Conservation (phyloP, 1,140 invertebrate species). For the Ridgeia piscesae region DNA sequence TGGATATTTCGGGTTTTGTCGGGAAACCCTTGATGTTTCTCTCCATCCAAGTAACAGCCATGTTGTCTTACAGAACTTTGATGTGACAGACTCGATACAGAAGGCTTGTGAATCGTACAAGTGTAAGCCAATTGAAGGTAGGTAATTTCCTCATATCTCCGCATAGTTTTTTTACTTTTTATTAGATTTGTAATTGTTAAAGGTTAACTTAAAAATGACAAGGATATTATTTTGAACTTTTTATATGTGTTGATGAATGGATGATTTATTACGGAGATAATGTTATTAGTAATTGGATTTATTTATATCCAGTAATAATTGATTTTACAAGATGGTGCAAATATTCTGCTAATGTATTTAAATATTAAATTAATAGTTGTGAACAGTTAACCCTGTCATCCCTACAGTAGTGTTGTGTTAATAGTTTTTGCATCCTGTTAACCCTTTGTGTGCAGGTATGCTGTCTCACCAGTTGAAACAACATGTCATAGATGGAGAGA, state of each 20-base stretch:
- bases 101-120: conserved; percentile 90
- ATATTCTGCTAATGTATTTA: background rate
- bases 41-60: background rate
- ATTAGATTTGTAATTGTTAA: background rate
- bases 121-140: conserved; percentile 93
- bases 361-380: background rate
- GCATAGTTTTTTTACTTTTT: background rate
- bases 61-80: conserved; percentile 72
- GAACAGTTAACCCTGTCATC: background rate
- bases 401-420: background rate
- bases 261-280: conserved; percentile 27
- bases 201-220: background rate
- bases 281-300: conserved; percentile 20
- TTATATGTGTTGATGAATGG: background rate
- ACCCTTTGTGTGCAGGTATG: conserved; percentile 69
- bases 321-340: background rate
- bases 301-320: background rate
- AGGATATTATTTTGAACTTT: background rate
- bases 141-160: too few relatives aligned
- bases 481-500: conserved; percentile 93
- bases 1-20: too few relatives aligned
- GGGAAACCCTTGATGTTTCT: background rate
- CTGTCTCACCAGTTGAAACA: conserved; percentile 86
- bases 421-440: background rate
- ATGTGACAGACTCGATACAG: conserved; percentile 89